Conservation (phyloP, 2,888 invertebrate genomes). For the Dicyrtomina minuta region DNA sequence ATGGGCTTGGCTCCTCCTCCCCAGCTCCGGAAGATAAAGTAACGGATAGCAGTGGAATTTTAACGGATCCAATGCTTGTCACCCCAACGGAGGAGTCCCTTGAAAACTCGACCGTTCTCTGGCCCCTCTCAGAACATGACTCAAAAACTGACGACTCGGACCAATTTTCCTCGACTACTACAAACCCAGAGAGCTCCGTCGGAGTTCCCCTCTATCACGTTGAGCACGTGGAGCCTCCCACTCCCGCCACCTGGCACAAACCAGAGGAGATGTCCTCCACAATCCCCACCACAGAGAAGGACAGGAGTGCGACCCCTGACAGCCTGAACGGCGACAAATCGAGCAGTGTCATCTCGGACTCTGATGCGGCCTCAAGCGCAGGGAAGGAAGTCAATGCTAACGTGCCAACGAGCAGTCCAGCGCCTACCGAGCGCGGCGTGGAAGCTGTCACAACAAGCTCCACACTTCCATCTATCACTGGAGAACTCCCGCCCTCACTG, state of each 20-base stretch:
- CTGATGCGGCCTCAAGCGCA: not conserved
- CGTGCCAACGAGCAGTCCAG: conserved; percentile 21
- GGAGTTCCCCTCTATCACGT: conserved; percentile 53
- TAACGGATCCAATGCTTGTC: conserved; percentile 34
- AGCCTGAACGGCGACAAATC: conserved; percentile 1
- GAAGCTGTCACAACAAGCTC: conserved; percentile 31
- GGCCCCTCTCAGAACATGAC: conserved; percentile 19
- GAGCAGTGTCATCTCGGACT: not conserved
- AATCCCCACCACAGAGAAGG: conserved; percentile 1
- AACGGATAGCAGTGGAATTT: conserved; percentile 9
- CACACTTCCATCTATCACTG: conserved; percentile 22
- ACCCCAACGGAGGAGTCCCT: conserved; percentile 43
- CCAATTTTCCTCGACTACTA: conserved; percentile 18
- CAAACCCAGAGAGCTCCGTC: conserved; percentile 44
- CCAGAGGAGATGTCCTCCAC: conserved; percentile 43
- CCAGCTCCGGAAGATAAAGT: conserved; percentile 35
- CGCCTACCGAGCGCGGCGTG: conserved; percentile 17
- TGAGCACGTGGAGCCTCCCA: conserved; percentile 51
- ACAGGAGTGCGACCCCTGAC: not conserved
- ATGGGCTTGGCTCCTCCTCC: conserved; percentile 27
- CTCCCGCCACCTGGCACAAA: conserved; percentile 51
- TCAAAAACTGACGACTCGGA: conserved; percentile 19
- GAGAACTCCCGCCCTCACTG: conserved; percentile 20
- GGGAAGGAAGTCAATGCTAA: conserved; percentile 14
- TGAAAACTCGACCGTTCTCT: conserved; percentile 39